Conservation (phyloP, 2,888 invertebrate genomes). For the Magallana nippona region DNA sequence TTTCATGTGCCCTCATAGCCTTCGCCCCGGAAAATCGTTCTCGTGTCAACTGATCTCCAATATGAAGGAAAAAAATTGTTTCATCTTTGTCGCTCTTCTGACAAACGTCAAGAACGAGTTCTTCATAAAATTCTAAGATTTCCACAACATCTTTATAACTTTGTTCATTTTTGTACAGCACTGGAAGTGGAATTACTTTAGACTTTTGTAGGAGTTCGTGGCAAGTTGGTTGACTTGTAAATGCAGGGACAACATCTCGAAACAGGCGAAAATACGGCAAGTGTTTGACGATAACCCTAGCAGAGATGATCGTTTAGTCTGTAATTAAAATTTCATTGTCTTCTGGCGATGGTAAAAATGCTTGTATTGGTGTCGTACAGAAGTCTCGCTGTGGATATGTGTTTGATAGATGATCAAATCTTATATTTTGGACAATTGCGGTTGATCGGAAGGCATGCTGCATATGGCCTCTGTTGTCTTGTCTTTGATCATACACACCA, state of each 20-base stretch:
- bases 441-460: slow-evolving; percentile 49
- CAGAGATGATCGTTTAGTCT: no score
- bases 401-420: slow-evolving; percentile 28
- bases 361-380: neutral
- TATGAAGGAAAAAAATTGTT: slow-evolving; percentile 42
- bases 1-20: slow-evolving; percentile 16
- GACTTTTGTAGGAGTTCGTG: neutral
- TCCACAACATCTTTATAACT: slow-evolving; percentile 51
- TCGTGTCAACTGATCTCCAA: slow-evolving; percentile 54
- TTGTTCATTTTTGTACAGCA: slow-evolving; percentile 52
- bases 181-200: slow-evolving; percentile 48
- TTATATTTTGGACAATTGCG: slow-evolving; percentile 40
- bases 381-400: neutral
- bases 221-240: neutral
- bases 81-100: neutral
- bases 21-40: slow-evolving; percentile 52
- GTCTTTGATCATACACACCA: slow-evolving; percentile 41
- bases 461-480: slow-evolving; percentile 41
- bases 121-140: slow-evolving; percentile 53
- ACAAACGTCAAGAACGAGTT: slow-evolving; percentile 40
- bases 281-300: neutral
- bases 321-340: neutral
- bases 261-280: neutral
- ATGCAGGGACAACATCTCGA: neutral
- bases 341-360: neutral